phyloP scores from a whole-genome alignment of 2,888 invertebrate species.

The Hydrotaea cyrtoneurina region DNA sequence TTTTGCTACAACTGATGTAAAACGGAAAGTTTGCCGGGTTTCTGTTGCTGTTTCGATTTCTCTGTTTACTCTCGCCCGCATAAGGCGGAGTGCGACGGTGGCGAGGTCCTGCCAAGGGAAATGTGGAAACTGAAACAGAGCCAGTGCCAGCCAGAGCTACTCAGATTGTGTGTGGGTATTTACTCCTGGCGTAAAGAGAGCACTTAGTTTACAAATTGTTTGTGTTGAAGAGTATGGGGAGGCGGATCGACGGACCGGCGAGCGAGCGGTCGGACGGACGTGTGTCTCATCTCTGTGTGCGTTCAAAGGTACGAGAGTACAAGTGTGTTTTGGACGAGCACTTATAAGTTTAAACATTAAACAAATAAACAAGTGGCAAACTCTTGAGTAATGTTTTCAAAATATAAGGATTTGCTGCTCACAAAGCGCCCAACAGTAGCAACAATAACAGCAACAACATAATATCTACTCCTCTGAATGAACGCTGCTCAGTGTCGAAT shows the following conservation, averaged over 20 bases:
- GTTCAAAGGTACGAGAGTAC: conserved; percentile 44
- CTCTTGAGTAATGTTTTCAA: conserved; percentile 55
- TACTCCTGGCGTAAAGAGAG: conserved; percentile 62
- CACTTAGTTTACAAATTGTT: conserved; percentile 58
- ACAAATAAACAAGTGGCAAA: conserved; percentile 64
- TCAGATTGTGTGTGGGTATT: conserved; percentile 43
- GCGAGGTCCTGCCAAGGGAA: background rate
- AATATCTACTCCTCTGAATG: background rate
- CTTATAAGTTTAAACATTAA: conserved; percentile 65
- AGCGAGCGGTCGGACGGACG: background rate
- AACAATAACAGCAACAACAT: background rate
- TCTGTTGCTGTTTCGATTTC: conserved; percentile 9
- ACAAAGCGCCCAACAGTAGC: background rate
- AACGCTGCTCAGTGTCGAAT: background rate
- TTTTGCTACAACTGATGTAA: conserved; percentile 35
- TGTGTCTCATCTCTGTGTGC: background rate
- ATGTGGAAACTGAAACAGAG: background rate
- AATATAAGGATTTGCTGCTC: conserved; percentile 24
- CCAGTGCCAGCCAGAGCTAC: background rate
- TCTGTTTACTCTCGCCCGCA: conserved; percentile 10
- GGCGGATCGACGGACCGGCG: background rate
- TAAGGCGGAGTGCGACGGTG: background rate
- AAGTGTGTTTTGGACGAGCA: conserved; percentile 59
- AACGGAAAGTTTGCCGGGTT: conserved; percentile 34
- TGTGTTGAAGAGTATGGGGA: background rate